A percentile compares a stretch with the other conserved stretches of the same genome.
These are phyloP conservation scores for Corythornis madagascariensis DNA, from an alignment of 2,113 vertebrate genomes.

Conservation along the genomic window DNA sequence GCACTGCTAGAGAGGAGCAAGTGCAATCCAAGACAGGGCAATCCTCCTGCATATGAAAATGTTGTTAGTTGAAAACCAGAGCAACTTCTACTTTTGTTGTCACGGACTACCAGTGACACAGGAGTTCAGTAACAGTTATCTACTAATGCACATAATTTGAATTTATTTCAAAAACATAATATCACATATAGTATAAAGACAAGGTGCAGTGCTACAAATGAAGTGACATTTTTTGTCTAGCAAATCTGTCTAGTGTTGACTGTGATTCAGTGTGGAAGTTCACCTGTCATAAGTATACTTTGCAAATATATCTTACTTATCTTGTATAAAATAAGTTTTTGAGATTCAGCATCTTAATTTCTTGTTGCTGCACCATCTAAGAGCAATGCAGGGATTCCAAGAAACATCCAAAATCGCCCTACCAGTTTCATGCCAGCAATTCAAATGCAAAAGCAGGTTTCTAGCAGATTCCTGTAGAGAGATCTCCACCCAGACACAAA, in stretches of 20 bases:
- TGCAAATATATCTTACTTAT: not conserved
- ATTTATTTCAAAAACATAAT: not conserved
- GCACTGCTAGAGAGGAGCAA: not conserved
- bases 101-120: not conserved
- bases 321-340: not conserved
- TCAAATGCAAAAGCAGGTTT: not conserved
- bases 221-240: not conserved
- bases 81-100: not conserved
- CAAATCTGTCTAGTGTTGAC: not conserved
- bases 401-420: not conserved
- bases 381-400: not conserved
- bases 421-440: not conserved
- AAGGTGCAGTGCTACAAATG: not conserved
- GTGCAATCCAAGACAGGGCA: not conserved
- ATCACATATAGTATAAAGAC: not conserved
- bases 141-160: not conserved
- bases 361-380: not conserved
- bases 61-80: not conserved
- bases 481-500: not conserved
- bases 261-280: not conserved
- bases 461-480: not conserved
- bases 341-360: not conserved
- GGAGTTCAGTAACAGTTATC: not conserved
- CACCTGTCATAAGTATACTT: not conserved
- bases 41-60: not conserved